phyloP scores from a whole-genome alignment of 1,140 invertebrate species.

The Pogonomyrmex californicus region DNA sequence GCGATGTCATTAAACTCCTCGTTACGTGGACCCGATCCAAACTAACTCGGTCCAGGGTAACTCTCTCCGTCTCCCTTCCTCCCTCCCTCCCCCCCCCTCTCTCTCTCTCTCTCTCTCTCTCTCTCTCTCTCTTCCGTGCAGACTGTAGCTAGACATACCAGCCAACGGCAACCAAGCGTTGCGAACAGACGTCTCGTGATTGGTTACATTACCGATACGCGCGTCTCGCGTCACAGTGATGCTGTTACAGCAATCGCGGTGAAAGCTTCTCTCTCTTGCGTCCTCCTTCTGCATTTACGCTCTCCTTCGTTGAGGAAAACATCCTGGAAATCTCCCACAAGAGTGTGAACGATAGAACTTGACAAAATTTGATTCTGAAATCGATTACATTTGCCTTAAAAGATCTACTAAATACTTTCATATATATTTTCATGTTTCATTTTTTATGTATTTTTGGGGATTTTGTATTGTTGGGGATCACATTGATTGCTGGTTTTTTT shows the following conservation, averaged over 20 bases:
- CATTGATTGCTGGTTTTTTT: neutral
- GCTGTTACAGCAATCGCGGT: conserved; percentile 83
- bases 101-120: too few species aligned
- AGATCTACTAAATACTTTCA: neutral
- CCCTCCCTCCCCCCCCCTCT: too few species aligned
- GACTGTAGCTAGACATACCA: conserved; percentile 53
- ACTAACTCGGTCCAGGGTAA: conserved; percentile 72
- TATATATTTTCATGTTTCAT: neutral
- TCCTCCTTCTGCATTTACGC: conserved; percentile 31
- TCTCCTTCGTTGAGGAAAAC: conserved; percentile 75
- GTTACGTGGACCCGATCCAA: conserved; percentile 77
- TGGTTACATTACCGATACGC: conserved; percentile 84
- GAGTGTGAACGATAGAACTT: neutral
- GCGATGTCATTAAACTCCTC: conserved; percentile 84
- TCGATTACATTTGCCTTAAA: neutral
- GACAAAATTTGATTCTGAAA: neutral
- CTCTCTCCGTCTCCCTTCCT: neutral
- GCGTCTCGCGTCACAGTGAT: conserved; percentile 80
- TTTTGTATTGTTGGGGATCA: neutral
- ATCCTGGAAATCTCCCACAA: conserved; percentile 51
- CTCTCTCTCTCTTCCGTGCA: neutral
- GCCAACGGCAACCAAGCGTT: conserved; percentile 69
- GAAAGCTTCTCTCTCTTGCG: conserved; percentile 61
- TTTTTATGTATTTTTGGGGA: too few species aligned
- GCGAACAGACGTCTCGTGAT: conserved; percentile 77